These are phyloP conservation scores for Gyrodactylus bullatarudis DNA, from an alignment of 1,140 invertebrate species.

Conservation along the genomic window DNA sequence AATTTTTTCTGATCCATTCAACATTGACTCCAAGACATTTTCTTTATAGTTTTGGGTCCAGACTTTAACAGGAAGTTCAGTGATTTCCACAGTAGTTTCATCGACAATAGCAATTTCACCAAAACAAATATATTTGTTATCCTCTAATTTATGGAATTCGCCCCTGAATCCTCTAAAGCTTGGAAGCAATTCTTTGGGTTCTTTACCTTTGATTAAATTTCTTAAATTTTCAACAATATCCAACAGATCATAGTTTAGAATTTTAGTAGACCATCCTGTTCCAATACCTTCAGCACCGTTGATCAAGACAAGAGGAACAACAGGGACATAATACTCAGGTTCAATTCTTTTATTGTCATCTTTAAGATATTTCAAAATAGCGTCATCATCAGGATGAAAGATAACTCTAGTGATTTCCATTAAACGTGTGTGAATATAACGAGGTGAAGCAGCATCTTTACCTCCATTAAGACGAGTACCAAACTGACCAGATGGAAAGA, in stretches of 20 bases:
- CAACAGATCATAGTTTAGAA: conserved; percentile 70
- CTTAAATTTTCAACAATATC: conserved; percentile 56
- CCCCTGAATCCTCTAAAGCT: conserved; percentile 59
- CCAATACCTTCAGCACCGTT: conserved; percentile 94
- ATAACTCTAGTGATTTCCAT: conserved; percentile 39
- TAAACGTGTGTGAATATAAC: conserved; percentile 83
- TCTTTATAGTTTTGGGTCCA: conserved; percentile 96
- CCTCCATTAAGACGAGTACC: conserved; percentile 49
- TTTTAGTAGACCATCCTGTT: conserved; percentile 91
- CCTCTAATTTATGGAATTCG: conserved; percentile 16
- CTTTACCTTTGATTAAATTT: conserved; percentile 41
- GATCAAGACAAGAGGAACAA: conserved; percentile 75
- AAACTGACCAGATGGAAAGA: conserved; percentile 83
- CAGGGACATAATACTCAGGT: conserved; percentile 51
- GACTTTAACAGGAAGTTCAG: conserved; percentile 56
- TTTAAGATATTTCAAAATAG: conserved; percentile 39
- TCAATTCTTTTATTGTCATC: conserved; percentile 84
- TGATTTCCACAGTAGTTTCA: conserved; percentile 56
- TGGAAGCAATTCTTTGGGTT: conserved; percentile 41
- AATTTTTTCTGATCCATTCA: conserved; percentile 39
- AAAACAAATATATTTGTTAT: conserved; percentile 37
- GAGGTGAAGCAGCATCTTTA: conserved; percentile 75
- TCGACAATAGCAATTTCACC: conserved; percentile 50
- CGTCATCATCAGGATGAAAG: conserved; percentile 57
- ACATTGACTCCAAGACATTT: conserved; percentile 48